Conservation (phyloP, 92 coral and sea anemone genomes). For the Siderastrea radians region DNA sequence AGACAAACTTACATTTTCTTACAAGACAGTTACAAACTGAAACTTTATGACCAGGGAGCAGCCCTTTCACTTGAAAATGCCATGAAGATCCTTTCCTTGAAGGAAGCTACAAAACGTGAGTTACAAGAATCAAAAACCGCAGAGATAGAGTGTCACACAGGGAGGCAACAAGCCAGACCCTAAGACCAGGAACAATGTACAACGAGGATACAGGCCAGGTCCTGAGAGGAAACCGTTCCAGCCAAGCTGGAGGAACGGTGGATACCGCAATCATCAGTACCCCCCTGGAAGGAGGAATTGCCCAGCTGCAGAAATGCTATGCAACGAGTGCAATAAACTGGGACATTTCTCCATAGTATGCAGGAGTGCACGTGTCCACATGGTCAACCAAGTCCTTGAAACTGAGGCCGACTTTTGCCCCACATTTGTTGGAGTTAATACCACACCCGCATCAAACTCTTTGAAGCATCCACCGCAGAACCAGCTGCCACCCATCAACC, state of each 20-base stretch:
- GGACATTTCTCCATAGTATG: slow-evolving; percentile 15
- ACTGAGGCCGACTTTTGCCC: background rate
- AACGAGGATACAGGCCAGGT: background rate
- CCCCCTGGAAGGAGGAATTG: slow-evolving; percentile 60
- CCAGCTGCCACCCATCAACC: background rate
- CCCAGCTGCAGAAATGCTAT: slow-evolving; percentile 60
- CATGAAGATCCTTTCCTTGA: background rate
- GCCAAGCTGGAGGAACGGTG: slow-evolving; percentile 6
- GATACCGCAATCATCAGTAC: slow-evolving; percentile 33
- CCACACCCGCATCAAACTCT: background rate
- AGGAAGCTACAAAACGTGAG: slow-evolving; percentile 56
- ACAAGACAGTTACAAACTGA: background rate
- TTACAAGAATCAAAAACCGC: slow-evolving; percentile 45
- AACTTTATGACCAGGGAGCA: slow-evolving; percentile 65
- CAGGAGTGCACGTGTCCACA: background rate
- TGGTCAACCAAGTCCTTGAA: slow-evolving; percentile 14
- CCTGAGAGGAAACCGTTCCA: slow-evolving; percentile 14
- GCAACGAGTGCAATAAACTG: slow-evolving; percentile 16
- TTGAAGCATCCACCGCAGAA: background rate
- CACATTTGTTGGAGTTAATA: slow-evolving; percentile 18
- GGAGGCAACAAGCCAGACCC: background rate
- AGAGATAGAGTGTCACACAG: slow-evolving; percentile 46
- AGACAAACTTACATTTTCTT: slow-evolving; percentile 64
- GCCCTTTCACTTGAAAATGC: slow-evolving; percentile 52
- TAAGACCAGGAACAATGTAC: background rate